Conservation (phyloP, 2,797 vertebrate genomes). For the Champsocephalus esox region DNA sequence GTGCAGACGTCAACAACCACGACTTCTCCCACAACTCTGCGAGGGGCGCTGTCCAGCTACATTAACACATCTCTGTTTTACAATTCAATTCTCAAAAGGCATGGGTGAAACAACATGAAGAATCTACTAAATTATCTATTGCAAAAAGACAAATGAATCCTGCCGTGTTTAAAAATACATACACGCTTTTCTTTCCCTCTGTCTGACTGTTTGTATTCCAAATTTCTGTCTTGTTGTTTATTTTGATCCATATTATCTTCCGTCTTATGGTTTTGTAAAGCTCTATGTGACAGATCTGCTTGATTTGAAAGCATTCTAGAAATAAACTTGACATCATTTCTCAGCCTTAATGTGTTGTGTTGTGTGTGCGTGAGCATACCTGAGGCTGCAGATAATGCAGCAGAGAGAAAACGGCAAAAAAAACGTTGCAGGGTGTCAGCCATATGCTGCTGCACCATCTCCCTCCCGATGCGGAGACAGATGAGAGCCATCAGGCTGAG, state of each 20-base stretch:
- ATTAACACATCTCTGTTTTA: conserved; percentile 7
- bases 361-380: conserved; percentile 76
- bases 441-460: conserved; percentile 98
- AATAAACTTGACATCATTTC: conserved; percentile 23
- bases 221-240: conserved; percentile 5
- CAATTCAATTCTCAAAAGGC: conserved; percentile 9
- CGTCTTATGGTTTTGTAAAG: conserved; percentile 18
- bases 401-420: conserved; percentile 93
- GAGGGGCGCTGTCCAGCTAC: conserved; percentile 79
- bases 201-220: conserved; percentile 4
- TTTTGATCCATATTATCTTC: too few relatives aligned
- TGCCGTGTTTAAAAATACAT: conserved; percentile 2
- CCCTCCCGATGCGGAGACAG: conserved; percentile 94
- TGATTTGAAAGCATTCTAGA: conserved; percentile 29
- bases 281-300: conserved; percentile 18
- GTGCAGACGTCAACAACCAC: conserved; percentile 85
- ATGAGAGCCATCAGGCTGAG: conserved; percentile 96
- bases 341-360: conserved; percentile 5
- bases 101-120: background rate
- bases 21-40: conserved; percentile 84
- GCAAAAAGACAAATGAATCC: conserved; percentile 7
- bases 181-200: background rate
- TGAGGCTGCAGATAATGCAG: conserved; percentile 88
- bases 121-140: background rate
- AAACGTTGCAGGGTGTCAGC: conserved; percentile 91